A percentile compares a stretch with the other conserved stretches of the same genome.
These are phyloP conservation scores for Prietella phreatophila DNA, from an alignment of 2,113 vertebrate genomes.

Conservation along the genomic window DNA sequence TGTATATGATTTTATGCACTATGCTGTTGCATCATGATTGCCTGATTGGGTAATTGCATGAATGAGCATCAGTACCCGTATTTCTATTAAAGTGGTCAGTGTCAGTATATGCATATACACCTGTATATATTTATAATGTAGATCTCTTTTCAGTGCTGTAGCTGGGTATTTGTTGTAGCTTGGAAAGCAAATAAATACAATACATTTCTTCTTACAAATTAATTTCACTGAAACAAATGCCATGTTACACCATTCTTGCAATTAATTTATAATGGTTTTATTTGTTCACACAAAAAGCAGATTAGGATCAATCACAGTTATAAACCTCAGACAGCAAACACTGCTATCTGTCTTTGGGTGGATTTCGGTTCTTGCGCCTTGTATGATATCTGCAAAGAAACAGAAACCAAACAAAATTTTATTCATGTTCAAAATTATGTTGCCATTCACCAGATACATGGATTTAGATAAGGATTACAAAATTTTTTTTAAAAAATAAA, in stretches of 20 bases:
- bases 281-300: neutral
- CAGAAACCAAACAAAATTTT: slow-evolving; percentile 35
- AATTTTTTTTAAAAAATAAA: too few relatives aligned
- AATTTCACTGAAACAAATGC: neutral
- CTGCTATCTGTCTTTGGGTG: slow-evolving; percentile 59
- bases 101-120: too few relatives aligned
- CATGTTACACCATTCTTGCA: neutral
- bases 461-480: neutral
- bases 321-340: neutral
- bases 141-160: neutral
- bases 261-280: neutral
- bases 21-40: too few relatives aligned
- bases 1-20: too few relatives aligned
- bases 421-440: neutral
- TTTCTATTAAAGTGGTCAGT: too few relatives aligned
- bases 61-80: too few relatives aligned
- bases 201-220: neutral
- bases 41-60: too few relatives aligned
- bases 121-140: neutral
- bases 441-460: neutral
- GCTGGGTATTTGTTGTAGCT: neutral
- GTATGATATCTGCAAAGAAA: slow-evolving; percentile 60
- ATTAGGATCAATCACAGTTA: neutral
- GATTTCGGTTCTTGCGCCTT: slow-evolving; percentile 55
- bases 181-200: neutral